phyloP scores from a whole-genome alignment of 2,113 vertebrate species.

The Bostrychus sinensis region DNA sequence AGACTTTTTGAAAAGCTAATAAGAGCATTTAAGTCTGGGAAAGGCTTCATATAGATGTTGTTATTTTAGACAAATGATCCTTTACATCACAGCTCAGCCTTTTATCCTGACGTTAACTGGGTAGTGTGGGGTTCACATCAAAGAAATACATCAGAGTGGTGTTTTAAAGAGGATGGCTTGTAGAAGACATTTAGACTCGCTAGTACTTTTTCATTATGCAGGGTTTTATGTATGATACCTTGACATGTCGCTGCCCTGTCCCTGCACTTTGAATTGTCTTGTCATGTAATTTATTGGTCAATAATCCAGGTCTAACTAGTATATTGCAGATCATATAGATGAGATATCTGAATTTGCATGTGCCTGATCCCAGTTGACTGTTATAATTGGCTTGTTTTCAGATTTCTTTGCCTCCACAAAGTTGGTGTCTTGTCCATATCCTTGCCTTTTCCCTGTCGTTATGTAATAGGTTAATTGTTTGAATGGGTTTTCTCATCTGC shows the following conservation, averaged over 20 bases:
- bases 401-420: too few species aligned
- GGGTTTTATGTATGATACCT: not conserved
- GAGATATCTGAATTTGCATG: too few species aligned
- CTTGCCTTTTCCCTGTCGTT: too few species aligned
- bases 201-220: not conserved
- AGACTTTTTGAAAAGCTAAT: not conserved
- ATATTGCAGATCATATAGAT: too few species aligned
- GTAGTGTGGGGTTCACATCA: not conserved
- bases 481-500: too few species aligned
- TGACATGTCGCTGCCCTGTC: not conserved
- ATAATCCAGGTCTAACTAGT: not conserved
- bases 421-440: too few species aligned
- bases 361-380: not conserved
- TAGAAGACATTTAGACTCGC: not conserved
- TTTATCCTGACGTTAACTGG: not conserved
- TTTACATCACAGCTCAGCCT: slow-evolving; percentile 1
- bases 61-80: not conserved
- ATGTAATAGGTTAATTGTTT: too few species aligned
- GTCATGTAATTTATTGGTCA: not conserved
- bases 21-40: not conserved
- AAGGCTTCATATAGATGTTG: not conserved
- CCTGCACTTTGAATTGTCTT: not conserved
- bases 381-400: too few species aligned
- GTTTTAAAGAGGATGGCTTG: not conserved
- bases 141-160: not conserved